Base-by-base conservation (phyloP, 1,140 invertebrate genomes). In the Bombus waltoni region DNA sequence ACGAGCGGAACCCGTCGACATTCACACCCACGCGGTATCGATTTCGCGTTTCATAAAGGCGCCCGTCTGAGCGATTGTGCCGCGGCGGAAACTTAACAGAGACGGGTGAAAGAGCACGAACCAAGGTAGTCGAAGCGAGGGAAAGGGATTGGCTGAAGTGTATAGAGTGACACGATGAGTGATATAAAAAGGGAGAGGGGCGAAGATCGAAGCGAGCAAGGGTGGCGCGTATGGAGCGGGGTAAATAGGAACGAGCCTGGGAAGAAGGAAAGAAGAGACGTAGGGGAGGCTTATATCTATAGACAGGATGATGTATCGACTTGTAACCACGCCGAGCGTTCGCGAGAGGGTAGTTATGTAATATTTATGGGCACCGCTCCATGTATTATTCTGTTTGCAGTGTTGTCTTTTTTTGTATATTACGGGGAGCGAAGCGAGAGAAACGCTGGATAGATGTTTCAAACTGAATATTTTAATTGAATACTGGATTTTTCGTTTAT, bases 31-130 rank as follows among this genome's bases (percentile, higher is more conserved):
- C 38, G 47, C 35, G 72, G 77, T 89, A 88, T 81, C 87, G 82
- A 89, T 88, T 89, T 77, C 35, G 18, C 62, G 32, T 57, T 59
- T 38, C 74, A 76, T 59, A 81, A 85, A 88, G 77, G 38, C 40
- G n/a, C 3, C 35, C 65, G 25, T 47, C 74, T 76, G 53, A 1
- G 38, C 74, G 53, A 81, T 81, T 81, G 78, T 76, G 83, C 44
- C 68, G 32, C 35, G 74, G 6, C 53, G 35, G 74, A 62, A 85
- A 88, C 75, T 81, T 47, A 25, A 73, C 57, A 62, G 62, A 35
- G 77, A 13, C 15, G 38, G 59, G 42, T 53, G 75, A 59, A 35
- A 73, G 40, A 32, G 35, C 44, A 11, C 42, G 53, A 82, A 2
- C 3, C 47, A 28, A 18, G 6, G 68, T 15, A 22, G 32, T 5